Evolutionary conservation across 2,797 vertebrate genomes (phyloP).

Genomic region (Tenualosa thibaudeaui): DNA sequence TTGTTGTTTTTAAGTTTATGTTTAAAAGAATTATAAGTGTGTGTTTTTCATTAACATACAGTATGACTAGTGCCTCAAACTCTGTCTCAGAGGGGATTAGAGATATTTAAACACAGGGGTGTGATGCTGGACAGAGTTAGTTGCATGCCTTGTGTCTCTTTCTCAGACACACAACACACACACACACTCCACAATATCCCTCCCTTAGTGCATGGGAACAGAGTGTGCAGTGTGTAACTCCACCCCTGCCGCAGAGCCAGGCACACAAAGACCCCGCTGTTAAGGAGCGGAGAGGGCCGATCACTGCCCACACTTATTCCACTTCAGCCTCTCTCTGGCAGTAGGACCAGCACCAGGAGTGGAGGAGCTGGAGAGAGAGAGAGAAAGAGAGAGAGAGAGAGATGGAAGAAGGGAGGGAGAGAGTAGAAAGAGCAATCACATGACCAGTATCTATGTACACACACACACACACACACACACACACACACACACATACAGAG

Average conservation of each 20-base stretch:
- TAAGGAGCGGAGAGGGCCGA: constrained; percentile 40
- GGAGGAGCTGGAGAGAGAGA: constrained; percentile 21
- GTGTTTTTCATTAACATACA: constrained; percentile 51
- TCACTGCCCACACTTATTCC: constrained; percentile 42
- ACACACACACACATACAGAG: neutral
- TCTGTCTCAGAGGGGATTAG: constrained; percentile 25
- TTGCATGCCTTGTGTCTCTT: constrained; percentile 46
- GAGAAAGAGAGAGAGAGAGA: neutral
- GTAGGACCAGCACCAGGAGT: constrained; percentile 28
- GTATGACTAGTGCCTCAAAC: constrained; percentile 45
- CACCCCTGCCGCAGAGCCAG: constrained; percentile 36
- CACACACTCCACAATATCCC: neutral
- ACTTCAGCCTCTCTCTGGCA: constrained; percentile 28
- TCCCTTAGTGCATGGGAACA: constrained; percentile 52
- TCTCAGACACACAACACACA: neutral
- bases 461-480: neutral
- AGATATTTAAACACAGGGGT: constrained; percentile 34
- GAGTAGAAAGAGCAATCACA: neutral
- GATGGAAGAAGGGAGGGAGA: neutral
- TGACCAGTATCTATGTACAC: neutral
- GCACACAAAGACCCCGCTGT: constrained; percentile 65
- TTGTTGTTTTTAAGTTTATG: constrained; percentile 16
- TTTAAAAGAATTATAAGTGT: constrained; percentile 35
- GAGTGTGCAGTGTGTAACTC: constrained; percentile 54
- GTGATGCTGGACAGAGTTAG: constrained; percentile 40